Evolutionary conservation across 2,888 invertebrate genomes (phyloP).

Genomic region (Platycnemis pennipes): DNA sequence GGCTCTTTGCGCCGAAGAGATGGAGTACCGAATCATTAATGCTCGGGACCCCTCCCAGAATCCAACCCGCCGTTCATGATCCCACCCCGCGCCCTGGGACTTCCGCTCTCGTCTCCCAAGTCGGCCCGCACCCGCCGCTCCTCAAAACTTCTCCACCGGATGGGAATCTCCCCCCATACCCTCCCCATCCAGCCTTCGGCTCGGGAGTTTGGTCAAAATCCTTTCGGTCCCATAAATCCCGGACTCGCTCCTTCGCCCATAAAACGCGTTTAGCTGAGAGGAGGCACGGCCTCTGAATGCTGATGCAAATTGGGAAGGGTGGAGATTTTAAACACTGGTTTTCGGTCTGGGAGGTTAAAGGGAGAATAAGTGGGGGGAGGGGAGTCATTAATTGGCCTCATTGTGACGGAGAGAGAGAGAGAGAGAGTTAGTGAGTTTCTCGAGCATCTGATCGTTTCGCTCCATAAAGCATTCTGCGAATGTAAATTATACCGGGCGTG

Average conservation of each 20-base stretch:
- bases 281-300: constrained; percentile 45
- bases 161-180: not conserved
- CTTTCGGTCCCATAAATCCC: constrained; percentile 54
- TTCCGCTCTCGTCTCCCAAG: not conserved
- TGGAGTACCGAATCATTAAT: constrained; percentile 45
- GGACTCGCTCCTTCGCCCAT: not conserved
- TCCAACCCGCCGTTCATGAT: not conserved
- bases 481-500: constrained; percentile 45
- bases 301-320: constrained; percentile 54
- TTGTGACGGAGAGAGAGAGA: not conserved
- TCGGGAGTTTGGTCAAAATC: constrained; percentile 23
- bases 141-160: constrained; percentile 16
- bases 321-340: constrained; percentile 44
- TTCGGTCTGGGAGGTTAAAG: too few species aligned
- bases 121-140: not conserved
- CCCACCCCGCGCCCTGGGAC: not conserved
- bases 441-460: not conserved
- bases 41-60: not conserved
- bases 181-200: not conserved
- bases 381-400: not conserved
- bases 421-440: not conserved
- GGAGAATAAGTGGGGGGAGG: too few species aligned
- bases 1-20: constrained; percentile 45
- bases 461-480: constrained; percentile 20
- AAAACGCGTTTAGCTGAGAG: constrained; percentile 14